Evolutionary conservation across 2,888 invertebrate genomes (phyloP).

Genomic region (Furcula furcula): DNA sequence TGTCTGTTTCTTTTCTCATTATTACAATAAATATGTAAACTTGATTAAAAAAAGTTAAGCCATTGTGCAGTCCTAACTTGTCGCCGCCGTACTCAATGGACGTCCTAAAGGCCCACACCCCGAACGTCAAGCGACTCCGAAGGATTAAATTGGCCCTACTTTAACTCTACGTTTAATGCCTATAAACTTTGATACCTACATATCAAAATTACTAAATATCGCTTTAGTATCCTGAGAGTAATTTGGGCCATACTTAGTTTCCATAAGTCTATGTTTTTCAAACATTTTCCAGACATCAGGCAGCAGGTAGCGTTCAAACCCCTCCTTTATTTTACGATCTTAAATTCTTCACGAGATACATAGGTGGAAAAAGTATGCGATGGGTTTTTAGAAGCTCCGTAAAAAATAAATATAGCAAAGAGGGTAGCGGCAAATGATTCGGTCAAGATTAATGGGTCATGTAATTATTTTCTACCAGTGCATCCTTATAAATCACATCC

Average conservation of each 20-base stretch:
- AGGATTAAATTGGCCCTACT: too few relatives aligned
- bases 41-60: too few relatives aligned
- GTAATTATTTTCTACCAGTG: constrained; percentile 42
- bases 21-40: too few relatives aligned
- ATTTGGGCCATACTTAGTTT: constrained; percentile 19
- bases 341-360: constrained; percentile 75
- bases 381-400: constrained; percentile 50
- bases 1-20: too few relatives aligned
- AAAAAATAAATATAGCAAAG: constrained; percentile 46
- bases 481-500: constrained; percentile 14
- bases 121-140: too few relatives aligned
- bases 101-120: too few relatives aligned
- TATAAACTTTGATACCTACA: too few relatives aligned
- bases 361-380: constrained; percentile 61
- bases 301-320: constrained; percentile 47
- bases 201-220: not conserved
- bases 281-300: constrained; percentile 50
- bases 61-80: too few relatives aligned
- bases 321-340: constrained; percentile 78
- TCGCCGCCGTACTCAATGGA: too few relatives aligned
- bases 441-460: constrained; percentile 56
- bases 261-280: constrained; percentile 19
- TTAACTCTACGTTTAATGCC: too few relatives aligned
- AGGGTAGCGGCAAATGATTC: constrained; percentile 47
- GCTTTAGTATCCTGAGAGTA: not conserved